phyloP scores from a whole-genome alignment of 2,888 invertebrate species.

The Aspidiotus destructor region DNA sequence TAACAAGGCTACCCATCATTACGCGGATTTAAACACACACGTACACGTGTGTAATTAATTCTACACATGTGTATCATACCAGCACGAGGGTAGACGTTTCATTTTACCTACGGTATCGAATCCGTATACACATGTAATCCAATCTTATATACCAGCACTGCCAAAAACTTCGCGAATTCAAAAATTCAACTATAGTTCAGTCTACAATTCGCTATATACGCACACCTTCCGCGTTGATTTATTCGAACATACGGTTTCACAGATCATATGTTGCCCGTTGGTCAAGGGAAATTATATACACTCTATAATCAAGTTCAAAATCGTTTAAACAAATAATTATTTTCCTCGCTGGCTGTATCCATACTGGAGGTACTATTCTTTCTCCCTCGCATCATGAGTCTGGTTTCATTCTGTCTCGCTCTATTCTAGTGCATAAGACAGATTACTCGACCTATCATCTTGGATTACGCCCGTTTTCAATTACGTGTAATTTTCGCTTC shows the following conservation, averaged over 20 bases:
- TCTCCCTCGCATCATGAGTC: slow-evolving; percentile 9
- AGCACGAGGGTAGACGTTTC: too few relatives aligned
- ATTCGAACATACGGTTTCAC: slow-evolving; percentile 3
- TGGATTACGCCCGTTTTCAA: slow-evolving; percentile 33
- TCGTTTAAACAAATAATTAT: slow-evolving; percentile 36
- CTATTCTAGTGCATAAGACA: slow-evolving; percentile 10
- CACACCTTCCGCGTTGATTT: slow-evolving; percentile 16
- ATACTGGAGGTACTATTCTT: not conserved
- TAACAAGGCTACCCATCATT: too few relatives aligned
- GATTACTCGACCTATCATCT: slow-evolving; percentile 27
- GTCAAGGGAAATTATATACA: not conserved
- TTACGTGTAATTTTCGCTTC: slow-evolving; percentile 34
- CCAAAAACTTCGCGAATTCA: too few relatives aligned
- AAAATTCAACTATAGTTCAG: too few relatives aligned
- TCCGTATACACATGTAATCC: too few relatives aligned
- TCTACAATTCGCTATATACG: not conserved
- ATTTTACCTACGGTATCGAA: too few relatives aligned
- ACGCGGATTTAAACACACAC: too few relatives aligned
- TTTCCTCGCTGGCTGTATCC: slow-evolving; percentile 6
- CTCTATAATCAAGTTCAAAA: slow-evolving; percentile 35
- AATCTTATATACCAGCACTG: too few relatives aligned
- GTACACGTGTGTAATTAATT: too few relatives aligned
- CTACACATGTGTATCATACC: too few relatives aligned
- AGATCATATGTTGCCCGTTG: not conserved
- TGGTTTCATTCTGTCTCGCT: slow-evolving; percentile 10